phyloP scores from a whole-genome alignment of 2,797 vertebrate species.

The Kryptopterus vitreolus region DNA sequence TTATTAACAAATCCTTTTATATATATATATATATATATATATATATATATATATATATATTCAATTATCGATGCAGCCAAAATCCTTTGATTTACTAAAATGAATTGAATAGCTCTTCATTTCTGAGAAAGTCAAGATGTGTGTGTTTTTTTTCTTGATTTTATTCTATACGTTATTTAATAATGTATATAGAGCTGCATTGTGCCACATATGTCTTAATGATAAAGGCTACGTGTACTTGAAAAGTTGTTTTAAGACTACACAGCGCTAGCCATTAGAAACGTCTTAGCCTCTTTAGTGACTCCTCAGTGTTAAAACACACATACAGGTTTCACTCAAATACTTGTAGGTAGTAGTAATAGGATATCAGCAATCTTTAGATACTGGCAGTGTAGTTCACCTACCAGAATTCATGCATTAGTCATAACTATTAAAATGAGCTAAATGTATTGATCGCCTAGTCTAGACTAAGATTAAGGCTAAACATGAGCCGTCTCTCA shows the following conservation, averaged over 20 bases:
- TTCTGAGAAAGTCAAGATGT: background rate
- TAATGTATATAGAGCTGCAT: background rate
- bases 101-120: no score
- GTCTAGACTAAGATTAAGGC: background rate
- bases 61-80: constrained; percentile 47
- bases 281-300: no score
- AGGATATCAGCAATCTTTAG: background rate
- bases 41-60: no score
- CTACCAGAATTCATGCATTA: background rate
- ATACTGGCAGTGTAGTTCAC: background rate
- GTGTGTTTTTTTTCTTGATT: background rate
- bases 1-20: no score
- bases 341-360: background rate
- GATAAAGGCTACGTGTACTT: background rate
- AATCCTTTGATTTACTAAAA: background rate
- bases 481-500: background rate
- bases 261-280: no score
- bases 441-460: background rate
- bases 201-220: background rate
- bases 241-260: background rate
- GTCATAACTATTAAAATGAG: background rate
- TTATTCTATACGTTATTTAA: background rate
- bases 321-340: background rate
- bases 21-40: no score
- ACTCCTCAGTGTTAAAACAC: background rate